Conservation (phyloP, 2,113 vertebrate species). For the Calcarius ornatus region DNA sequence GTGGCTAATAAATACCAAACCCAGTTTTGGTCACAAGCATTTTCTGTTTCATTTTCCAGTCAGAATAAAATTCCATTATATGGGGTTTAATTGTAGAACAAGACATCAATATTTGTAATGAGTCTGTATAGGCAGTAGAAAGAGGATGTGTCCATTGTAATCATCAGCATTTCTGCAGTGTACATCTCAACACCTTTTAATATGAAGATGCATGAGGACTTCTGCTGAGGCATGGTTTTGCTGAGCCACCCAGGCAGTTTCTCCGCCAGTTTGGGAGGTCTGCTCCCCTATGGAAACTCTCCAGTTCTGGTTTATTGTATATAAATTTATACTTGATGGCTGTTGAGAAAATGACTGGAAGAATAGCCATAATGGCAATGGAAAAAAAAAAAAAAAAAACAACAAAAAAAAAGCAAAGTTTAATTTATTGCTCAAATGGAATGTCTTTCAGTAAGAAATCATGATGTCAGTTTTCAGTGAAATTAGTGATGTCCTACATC, state of each 20-base stretch:
- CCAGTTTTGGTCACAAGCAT: neutral
- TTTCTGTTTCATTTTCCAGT: conserved; percentile 32
- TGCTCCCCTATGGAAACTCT: neutral
- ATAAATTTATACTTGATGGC: neutral
- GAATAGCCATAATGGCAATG: neutral
- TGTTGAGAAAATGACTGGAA: neutral
- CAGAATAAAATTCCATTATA: neutral
- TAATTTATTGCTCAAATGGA: neutral
- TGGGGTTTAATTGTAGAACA: neutral
- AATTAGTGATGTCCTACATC: neutral
- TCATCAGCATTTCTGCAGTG: neutral
- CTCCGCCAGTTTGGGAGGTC: neutral
- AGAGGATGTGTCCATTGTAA: neutral
- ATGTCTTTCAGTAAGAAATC: neutral
- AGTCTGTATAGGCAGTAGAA: neutral
- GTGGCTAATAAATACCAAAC: neutral
- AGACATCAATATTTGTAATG: neutral
- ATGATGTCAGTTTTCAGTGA: neutral
- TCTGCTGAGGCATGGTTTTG: neutral
- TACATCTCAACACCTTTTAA: neutral
- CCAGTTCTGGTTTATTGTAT: neutral
- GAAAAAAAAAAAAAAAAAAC: neutral
- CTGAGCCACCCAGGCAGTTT: neutral
- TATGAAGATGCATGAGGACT: neutral
- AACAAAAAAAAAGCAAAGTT: neutral